These are phyloP conservation scores for Taeniopygia guttata DNA, from an alignment of 2,797 vertebrate genomes.

Conservation along the genomic window DNA sequence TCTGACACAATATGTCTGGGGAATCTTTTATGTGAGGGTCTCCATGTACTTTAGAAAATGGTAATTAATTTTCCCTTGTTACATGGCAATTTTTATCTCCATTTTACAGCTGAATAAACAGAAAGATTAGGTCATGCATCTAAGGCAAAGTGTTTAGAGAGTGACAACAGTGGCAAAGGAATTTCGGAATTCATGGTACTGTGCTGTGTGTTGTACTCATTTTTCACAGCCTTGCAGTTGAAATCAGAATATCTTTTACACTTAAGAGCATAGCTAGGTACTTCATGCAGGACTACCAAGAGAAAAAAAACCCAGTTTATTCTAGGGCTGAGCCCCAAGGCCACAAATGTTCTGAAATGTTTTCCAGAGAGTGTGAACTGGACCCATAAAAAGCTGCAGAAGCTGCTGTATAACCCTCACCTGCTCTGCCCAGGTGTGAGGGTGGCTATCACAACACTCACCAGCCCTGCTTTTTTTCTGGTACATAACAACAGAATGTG, in stretches of 20 bases:
- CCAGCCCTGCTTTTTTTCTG: neutral
- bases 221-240: neutral
- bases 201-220: neutral
- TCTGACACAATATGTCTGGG: neutral
- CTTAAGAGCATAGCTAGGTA: neutral
- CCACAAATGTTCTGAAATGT: neutral
- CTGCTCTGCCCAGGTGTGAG: neutral
- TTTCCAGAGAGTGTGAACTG: neutral
- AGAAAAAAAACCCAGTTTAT: neutral
- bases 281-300: neutral
- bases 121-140: slow-evolving; percentile 8
- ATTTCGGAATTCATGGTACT: neutral
- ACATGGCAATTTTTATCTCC: slow-evolving; percentile 29
- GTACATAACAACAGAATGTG: neutral
- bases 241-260: neutral
- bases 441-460: neutral
- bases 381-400: neutral
- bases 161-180: neutral
- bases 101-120: slow-evolving; percentile 58
- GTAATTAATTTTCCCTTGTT: slow-evolving; percentile 7
- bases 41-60: neutral
- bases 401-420: neutral
- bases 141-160: neutral
- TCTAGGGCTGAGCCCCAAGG: neutral
- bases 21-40: neutral